These are phyloP conservation scores for Xiphorhynchus elegans DNA, from an alignment of 2,113 vertebrate genomes.

Conservation along the genomic window DNA sequence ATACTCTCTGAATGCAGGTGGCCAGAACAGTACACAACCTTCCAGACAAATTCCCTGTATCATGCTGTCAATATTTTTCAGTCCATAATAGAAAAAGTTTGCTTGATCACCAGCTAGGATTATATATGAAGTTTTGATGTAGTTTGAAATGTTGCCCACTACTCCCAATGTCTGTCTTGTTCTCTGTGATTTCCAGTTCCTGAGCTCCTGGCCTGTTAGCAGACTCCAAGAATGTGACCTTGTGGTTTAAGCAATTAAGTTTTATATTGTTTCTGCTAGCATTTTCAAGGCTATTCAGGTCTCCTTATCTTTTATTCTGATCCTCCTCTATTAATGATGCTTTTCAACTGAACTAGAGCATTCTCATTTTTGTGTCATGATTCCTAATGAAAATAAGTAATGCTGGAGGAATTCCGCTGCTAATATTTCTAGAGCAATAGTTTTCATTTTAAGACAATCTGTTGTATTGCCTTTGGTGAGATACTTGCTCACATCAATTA, in stretches of 20 bases:
- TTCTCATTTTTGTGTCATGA: not conserved
- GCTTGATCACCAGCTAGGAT: not conserved
- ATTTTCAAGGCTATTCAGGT: not conserved
- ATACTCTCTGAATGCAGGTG: not conserved
- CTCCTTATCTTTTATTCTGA: not conserved
- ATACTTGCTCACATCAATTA: not conserved
- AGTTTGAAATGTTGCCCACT: not conserved
- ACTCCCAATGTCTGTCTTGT: not conserved
- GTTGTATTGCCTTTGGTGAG: not conserved
- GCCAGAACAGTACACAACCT: not conserved
- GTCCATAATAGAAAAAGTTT: not conserved
- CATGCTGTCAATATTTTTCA: not conserved
- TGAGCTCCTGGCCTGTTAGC: not conserved
- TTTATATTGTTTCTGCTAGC: not conserved
- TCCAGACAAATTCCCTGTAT: not conserved
- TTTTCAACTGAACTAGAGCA: not conserved
- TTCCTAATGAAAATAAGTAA: slow-evolving; percentile 16
- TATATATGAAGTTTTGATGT: not conserved
- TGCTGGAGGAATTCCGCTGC: not conserved
- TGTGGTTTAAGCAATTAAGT: not conserved
- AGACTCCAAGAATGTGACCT: not conserved
- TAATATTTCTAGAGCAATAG: not conserved
- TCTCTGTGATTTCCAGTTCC: not conserved
- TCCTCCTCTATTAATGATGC: not conserved
- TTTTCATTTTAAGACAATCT: slow-evolving; percentile 15